Evolutionary conservation across 2,113 vertebrate species (phyloP).

Genomic region (Mobula hypostoma): DNA sequence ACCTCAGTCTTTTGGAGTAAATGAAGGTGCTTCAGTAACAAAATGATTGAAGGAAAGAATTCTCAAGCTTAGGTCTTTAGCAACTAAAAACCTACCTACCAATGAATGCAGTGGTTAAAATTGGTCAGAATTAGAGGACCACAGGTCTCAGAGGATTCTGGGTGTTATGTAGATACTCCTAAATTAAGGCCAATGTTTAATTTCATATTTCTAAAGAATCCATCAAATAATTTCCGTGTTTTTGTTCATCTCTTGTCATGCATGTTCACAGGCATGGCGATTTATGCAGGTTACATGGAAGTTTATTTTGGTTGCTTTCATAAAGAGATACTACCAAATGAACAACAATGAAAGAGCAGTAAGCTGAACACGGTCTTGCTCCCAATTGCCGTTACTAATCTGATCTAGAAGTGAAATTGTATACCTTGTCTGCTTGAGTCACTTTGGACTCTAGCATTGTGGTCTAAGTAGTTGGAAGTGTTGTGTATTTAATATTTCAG

Average conservation of each 20-base stretch:
- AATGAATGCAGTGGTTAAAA: background rate
- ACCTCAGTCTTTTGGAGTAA: no score
- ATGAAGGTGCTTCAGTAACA: no score
- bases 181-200: background rate
- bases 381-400: no score
- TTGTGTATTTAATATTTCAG: no score
- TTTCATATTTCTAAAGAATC: background rate
- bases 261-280: background rate
- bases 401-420: no score
- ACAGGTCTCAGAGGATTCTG: background rate
- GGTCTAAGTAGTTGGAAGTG: no score
- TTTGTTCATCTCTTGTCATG: no score
- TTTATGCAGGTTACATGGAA: no score
- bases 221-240: background rate
- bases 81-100: background rate
- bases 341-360: background rate
- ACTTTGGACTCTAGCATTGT: no score
- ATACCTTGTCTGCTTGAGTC: no score
- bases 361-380: no score
- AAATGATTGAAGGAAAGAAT: background rate
- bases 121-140: background rate
- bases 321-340: background rate
- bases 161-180: background rate
- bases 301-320: no score
- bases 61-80: background rate